Conservation (phyloP, 92 coral and sea anemone species). For the Palythoa heliodiscus region DNA sequence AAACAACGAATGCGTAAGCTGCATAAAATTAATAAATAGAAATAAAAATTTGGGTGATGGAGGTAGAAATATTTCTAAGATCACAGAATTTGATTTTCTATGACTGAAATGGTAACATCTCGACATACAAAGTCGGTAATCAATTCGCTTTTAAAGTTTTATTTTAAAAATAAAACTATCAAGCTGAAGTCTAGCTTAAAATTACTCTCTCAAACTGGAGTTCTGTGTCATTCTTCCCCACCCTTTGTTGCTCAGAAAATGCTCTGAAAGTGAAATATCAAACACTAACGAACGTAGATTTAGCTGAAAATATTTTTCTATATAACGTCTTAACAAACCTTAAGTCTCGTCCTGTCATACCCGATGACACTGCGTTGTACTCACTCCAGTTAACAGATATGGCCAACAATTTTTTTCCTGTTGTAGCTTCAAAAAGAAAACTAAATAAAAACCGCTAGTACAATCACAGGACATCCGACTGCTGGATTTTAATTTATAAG, state of each 20-base stretch:
- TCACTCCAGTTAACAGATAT: too few relatives aligned
- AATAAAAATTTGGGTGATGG: neutral
- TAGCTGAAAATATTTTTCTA: too few relatives aligned
- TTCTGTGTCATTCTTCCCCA: constrained; percentile 30
- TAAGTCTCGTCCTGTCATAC: too few relatives aligned
- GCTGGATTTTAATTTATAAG: too few relatives aligned
- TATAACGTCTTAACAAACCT: too few relatives aligned
- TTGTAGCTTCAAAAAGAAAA: too few relatives aligned
- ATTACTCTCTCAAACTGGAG: constrained; percentile 30
- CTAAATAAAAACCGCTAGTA: too few relatives aligned
- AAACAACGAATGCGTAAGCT: neutral
- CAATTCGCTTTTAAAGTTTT: neutral
- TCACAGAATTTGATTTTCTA: neutral
- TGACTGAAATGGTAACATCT: neutral
- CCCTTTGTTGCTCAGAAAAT: constrained; percentile 26
- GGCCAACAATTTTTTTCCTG: too few relatives aligned
- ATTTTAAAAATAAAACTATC: neutral
- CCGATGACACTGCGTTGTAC: too few relatives aligned
- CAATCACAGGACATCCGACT: too few relatives aligned
- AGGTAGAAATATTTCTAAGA: neutral
- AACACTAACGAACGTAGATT: too few relatives aligned
- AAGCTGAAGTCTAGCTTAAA: neutral
- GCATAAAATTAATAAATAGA: neutral
- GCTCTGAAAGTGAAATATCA: neutral
- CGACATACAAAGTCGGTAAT: neutral